phyloP scores from a whole-genome alignment of 2,113 vertebrate species.

The Dicaeum eximium region DNA sequence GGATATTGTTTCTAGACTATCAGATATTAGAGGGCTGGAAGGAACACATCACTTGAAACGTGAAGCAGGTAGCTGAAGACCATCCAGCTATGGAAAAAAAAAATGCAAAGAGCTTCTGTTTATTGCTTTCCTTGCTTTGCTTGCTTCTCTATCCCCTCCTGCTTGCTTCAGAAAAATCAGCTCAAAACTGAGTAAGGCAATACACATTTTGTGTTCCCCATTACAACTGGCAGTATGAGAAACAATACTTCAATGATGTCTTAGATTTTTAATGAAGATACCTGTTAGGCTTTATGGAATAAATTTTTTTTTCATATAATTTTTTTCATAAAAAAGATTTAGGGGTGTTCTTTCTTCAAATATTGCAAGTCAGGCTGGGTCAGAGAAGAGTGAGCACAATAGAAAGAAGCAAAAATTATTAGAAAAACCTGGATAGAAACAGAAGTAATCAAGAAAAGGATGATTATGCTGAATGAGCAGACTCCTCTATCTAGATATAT shows the following conservation, averaged over 20 bases:
- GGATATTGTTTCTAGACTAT: background rate
- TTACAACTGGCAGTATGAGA: background rate
- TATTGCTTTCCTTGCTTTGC: background rate
- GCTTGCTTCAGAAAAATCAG: background rate
- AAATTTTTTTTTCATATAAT: background rate
- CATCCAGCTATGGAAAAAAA: background rate
- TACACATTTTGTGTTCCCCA: background rate
- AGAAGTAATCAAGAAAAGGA: background rate
- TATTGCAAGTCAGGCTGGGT: background rate
- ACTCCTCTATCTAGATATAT: background rate
- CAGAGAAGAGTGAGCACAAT: background rate
- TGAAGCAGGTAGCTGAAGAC: background rate
- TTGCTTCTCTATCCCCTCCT: background rate
- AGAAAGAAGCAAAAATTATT: background rate
- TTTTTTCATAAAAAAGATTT: background rate
- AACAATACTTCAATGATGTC: background rate
- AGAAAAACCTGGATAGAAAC: background rate
- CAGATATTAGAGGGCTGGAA: background rate
- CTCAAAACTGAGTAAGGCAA: background rate
- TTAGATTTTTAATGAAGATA: slow-evolving; percentile 3
- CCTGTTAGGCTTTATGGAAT: background rate
- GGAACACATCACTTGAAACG: background rate
- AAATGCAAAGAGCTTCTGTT: background rate
- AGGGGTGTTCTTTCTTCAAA: background rate
- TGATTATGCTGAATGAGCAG: background rate